Evolutionary conservation across 1,140 invertebrate genomes (phyloP), one percentile per base, ranked within the genome.

Genomic region (Euschistus heros): DNA sequence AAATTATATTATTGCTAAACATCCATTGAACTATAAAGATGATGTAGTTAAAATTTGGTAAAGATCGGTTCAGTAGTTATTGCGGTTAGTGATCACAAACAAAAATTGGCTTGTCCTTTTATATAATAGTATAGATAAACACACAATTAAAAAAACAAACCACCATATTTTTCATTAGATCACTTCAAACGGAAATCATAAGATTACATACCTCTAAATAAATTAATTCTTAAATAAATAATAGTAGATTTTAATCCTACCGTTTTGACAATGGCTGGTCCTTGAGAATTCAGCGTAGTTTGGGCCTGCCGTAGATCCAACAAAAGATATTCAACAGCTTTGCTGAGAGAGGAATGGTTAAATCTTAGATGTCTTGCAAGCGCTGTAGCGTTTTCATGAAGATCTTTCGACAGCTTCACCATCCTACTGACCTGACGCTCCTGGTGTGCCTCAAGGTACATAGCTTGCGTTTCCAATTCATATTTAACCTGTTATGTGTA

Each of bases 351-450:
- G 2, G 78, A 79, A 66, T 88, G 81, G 72, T 85, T 86, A 73
- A 90, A 88, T 68, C 85, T 84, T 10, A 91, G 78, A 46, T 82
- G 80, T 55, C 85, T 80, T 68, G 87, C 81, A 2, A 74, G 50
- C 6, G 71, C 70, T 54, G 57, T 69, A 10, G 79, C 77, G 68
- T 78, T 82, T 47, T 79, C 76, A 65, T 80, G 81, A 17, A 86
- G 75, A 62, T 76, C 69, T n/a, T 80, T 75, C 17, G 84, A 81
- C 24, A 82, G 74, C 7, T 70, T 69, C 0, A 79, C 76, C 81
- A 89, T 85, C 7, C 52, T 52, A 24, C 42, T 55, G 10, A 72
- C 71, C 55, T 72, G 71, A 14, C 67, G 62, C 47, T 67, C 61
- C 61, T 73, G 71, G 59, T 74, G 69, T 15, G 68, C 27, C 44